phyloP scores from a whole-genome alignment of 2,888 invertebrate species.

The Diadromus collaris region DNA sequence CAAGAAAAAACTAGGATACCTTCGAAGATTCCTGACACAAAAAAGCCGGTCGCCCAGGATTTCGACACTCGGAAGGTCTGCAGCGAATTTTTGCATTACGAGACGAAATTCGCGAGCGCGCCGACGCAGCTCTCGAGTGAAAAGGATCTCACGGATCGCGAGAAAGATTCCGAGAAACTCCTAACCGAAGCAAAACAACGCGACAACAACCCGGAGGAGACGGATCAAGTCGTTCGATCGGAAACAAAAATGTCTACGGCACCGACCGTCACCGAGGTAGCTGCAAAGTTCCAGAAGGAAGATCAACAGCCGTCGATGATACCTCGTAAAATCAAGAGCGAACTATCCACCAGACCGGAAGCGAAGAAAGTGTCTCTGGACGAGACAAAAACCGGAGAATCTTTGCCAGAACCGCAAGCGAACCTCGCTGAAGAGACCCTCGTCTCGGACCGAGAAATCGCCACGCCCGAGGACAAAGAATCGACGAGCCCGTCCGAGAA shows the following conservation, averaged over 20 bases:
- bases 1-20: constrained; percentile 38
- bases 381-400: constrained; percentile 16
- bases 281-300: constrained; percentile 12
- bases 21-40: constrained; percentile 39
- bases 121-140: neutral
- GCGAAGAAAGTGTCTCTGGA: constrained; percentile 40
- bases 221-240: neutral
- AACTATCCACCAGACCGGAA: constrained; percentile 38
- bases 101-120: constrained; percentile 42
- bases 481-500: constrained; percentile 59
- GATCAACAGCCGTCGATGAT: constrained; percentile 53
- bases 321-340: constrained; percentile 58
- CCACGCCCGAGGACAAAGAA: constrained; percentile 53
- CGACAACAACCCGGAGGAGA: neutral
- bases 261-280: neutral
- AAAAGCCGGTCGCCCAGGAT: constrained; percentile 35
- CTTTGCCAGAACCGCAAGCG: constrained; percentile 18
- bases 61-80: constrained; percentile 38
- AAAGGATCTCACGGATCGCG: neutral
- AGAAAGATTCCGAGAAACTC: neutral
- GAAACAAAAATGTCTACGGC: neutral
- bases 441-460: constrained; percentile 24
- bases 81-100: constrained; percentile 55
- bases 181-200: neutral
- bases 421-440: constrained; percentile 5